Evolutionary conservation across 2,797 vertebrate genomes (phyloP), one percentile per base, ranked within the genome.

Genomic region (Euthynnus affinis): DNA sequence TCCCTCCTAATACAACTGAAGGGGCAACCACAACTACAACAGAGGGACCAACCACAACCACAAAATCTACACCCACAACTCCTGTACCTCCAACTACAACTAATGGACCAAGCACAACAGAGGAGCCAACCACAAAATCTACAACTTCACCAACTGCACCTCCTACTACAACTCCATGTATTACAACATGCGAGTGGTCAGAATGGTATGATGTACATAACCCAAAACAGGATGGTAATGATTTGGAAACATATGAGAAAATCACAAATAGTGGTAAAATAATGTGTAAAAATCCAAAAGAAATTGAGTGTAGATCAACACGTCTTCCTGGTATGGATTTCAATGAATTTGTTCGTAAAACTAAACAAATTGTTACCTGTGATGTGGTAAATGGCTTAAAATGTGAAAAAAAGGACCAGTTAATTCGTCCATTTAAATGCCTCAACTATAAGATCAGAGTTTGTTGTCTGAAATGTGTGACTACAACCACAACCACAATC

Each of bases 241-340:
- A 96, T 77, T 93, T 79, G 80, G 95, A 96, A 89, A 95, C 94
- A 25, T 95, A 94, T 69, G 55, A 91, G 53, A 95, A 95, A 61
- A 94, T 96, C 13, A 92, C n/a, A 34, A 72, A 84, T 1, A 85
- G 34, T 72, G 88, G 89, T 14, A 40, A 42, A 20, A 0, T 37
- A 4, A 85, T 96, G 6, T 96, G 95, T 71, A 0, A 85, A 8
- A 17, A 67, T 3, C 90, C 69, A 1, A 8, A 3, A 13, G 40
- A 85, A 1, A 92, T 95, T 65, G 58, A 90, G 0, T 95, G 95
- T 49, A 87, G 86, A 48, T 2, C 67, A 15, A 4, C 9, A 22
- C 0, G 0, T 0, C 0, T 9, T 18, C 88, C 89, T 22, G 0
- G 86, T 0, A 0, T 0, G 0, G 25, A 23, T 18, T 87, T 95